Evolutionary conservation across 2,797 vertebrate species (phyloP).

Genomic region (Periparus ater): DNA sequence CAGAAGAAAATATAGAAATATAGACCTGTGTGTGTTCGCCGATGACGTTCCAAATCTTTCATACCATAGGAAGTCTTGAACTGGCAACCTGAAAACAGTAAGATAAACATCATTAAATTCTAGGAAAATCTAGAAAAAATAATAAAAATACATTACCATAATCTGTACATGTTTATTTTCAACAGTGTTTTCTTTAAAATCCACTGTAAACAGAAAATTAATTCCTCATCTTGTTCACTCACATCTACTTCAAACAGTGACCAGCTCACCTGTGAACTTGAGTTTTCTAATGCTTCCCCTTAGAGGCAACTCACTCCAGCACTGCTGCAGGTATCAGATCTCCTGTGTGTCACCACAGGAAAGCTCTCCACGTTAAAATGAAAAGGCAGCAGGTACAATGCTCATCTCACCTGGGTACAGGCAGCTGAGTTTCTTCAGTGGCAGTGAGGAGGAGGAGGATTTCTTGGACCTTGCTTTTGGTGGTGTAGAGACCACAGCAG

Average conservation of each 20-base stretch:
- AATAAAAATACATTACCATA: background rate
- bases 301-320: background rate
- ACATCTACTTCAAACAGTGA: background rate
- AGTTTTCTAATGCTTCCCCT: background rate
- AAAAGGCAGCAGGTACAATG: background rate
- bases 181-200: background rate
- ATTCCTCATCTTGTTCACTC: background rate
- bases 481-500: conserved; percentile 68
- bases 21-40: conserved; percentile 94
- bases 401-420: conserved; percentile 87
- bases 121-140: background rate
- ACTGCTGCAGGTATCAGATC: background rate
- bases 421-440: conserved; percentile 90
- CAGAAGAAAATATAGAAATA: background rate
- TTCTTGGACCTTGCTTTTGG: conserved; percentile 86
- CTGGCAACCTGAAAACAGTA: conserved; percentile 83
- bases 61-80: conserved; percentile 97
- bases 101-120: background rate
- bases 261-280: background rate
- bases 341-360: fast-evolving
- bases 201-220: background rate
- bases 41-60: conserved; percentile 97
- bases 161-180: background rate
- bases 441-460: conserved; percentile 75
- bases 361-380: background rate